These are phyloP conservation scores for Osedax fenrisi DNA, from an alignment of 2,888 invertebrate species.

Conservation along the genomic window DNA sequence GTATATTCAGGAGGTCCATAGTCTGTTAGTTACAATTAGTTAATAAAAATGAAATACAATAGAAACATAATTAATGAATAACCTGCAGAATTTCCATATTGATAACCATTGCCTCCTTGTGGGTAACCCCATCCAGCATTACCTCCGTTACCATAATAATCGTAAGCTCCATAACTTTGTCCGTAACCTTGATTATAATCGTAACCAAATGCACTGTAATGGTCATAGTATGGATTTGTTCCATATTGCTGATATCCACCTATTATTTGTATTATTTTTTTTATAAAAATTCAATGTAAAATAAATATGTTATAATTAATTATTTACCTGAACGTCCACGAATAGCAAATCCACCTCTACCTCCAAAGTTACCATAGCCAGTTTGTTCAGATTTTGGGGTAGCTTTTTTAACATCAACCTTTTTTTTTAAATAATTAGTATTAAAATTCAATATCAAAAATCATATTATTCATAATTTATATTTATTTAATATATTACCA, in stretches of 20 bases:
- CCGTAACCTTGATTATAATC: slow-evolving; percentile 46
- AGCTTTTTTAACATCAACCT: slow-evolving; percentile 75
- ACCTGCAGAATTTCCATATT: background rate
- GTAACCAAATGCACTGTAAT: slow-evolving; percentile 40
- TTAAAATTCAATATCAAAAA: too few species aligned
- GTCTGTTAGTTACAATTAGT: too few species aligned
- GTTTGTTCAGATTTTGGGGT: slow-evolving; percentile 57
- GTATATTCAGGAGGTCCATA: background rate
- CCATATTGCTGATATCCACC: slow-evolving; percentile 31
- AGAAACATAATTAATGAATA: background rate
- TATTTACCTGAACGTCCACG: slow-evolving; percentile 50
- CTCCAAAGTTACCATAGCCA: slow-evolving; percentile 53
- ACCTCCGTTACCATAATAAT: slow-evolving; percentile 43
- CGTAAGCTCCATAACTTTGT: slow-evolving; percentile 49
- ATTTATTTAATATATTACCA: background rate
- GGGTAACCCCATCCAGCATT: slow-evolving; percentile 35
- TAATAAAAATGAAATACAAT: too few species aligned
- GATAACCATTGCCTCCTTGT: slow-evolving; percentile 57
- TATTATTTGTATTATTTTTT: background rate
- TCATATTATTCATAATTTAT: background rate
- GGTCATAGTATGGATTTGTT: slow-evolving; percentile 28
- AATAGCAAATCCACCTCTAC: slow-evolving; percentile 31
- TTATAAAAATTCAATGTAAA: background rate
- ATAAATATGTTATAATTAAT: background rate
- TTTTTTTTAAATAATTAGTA: slow-evolving; percentile 19